These are phyloP conservation scores for Ammodytes marinus DNA, from an alignment of 2,113 vertebrate species.

Conservation along the genomic window DNA sequence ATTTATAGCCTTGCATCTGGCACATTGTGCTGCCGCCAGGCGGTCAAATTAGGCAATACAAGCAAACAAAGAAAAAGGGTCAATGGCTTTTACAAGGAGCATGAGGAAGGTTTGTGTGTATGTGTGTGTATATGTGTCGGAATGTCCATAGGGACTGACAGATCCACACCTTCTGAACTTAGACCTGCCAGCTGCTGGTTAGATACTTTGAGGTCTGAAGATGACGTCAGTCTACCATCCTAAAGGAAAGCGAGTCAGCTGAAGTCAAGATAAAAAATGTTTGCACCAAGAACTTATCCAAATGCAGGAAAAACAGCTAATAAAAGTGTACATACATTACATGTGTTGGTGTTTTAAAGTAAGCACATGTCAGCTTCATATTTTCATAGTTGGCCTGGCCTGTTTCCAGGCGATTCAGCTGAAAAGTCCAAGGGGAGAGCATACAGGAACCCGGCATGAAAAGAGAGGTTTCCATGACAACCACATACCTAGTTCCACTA, in stretches of 20 bases:
- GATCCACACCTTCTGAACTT: slow-evolving; percentile 33
- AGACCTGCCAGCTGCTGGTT: slow-evolving; percentile 63
- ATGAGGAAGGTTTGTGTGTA: slow-evolving; percentile 23
- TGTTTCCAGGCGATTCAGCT: slow-evolving; percentile 48
- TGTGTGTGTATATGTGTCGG: slow-evolving; percentile 26
- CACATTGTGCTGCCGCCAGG: no score
- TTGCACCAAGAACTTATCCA: slow-evolving; percentile 2
- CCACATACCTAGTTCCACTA: slow-evolving; percentile 63
- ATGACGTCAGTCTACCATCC: slow-evolving; percentile 42
- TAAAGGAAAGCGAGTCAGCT: slow-evolving; percentile 28
- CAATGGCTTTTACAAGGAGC: neutral
- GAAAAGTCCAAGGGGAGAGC: slow-evolving; percentile 54
- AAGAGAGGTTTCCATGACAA: slow-evolving; percentile 64
- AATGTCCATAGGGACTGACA: slow-evolving; percentile 38
- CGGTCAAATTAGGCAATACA: no score
- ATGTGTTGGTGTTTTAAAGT: slow-evolving; percentile 9
- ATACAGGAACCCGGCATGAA: slow-evolving; percentile 69
- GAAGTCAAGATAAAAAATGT: slow-evolving; percentile 7
- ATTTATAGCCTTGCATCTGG: no score
- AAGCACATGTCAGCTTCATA: slow-evolving; percentile 17
- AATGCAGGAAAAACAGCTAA: neutral
- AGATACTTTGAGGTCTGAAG: slow-evolving; percentile 34
- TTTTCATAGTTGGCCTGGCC: slow-evolving; percentile 55
- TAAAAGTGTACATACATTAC: neutral
- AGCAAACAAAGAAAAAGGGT: no score